Conservation (phyloP, 2,113 vertebrate species). For the Siphamia tubifer region DNA sequence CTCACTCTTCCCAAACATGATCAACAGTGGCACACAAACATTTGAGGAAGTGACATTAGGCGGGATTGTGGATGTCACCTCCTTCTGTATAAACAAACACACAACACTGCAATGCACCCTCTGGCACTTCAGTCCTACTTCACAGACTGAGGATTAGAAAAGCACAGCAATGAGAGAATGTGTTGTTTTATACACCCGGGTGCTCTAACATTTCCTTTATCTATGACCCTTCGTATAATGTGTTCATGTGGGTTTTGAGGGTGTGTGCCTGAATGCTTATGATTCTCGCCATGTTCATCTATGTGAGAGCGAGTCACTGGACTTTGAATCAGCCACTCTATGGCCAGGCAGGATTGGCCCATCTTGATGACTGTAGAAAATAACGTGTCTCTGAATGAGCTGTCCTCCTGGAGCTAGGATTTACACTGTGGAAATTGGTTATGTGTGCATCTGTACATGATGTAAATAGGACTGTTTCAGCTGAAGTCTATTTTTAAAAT, state of each 20-base stretch:
- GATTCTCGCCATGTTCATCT: neutral
- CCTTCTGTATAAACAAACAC: neutral
- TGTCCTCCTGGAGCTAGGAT: neutral
- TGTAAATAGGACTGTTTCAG: slow-evolving; percentile 10
- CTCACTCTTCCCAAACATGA: slow-evolving; percentile 18
- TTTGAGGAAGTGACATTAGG: slow-evolving; percentile 22
- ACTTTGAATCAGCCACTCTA: slow-evolving; percentile 27
- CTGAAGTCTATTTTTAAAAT: slow-evolving; percentile 23
- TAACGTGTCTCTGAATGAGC: neutral
- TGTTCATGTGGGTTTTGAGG: slow-evolving; percentile 11
- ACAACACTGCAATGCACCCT: neutral
- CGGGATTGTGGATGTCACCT: neutral
- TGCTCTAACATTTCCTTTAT: slow-evolving; percentile 11
- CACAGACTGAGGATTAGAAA: slow-evolving; percentile 11
- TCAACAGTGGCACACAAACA: neutral
- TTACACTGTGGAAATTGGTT: slow-evolving; percentile 4
- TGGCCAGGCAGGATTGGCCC: neutral
- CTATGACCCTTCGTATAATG: slow-evolving; percentile 15
- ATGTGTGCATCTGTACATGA: neutral
- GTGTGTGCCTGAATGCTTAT: neutral
- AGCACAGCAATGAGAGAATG: slow-evolving; percentile 1
- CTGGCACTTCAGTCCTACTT: slow-evolving; percentile 9
- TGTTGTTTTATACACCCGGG: neutral
- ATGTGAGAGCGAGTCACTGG: neutral
- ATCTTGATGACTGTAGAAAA: slow-evolving; percentile 14